These are phyloP conservation scores for Scytalopus superciliaris DNA, from an alignment of 2,113 vertebrate genomes.

Conservation along the genomic window DNA sequence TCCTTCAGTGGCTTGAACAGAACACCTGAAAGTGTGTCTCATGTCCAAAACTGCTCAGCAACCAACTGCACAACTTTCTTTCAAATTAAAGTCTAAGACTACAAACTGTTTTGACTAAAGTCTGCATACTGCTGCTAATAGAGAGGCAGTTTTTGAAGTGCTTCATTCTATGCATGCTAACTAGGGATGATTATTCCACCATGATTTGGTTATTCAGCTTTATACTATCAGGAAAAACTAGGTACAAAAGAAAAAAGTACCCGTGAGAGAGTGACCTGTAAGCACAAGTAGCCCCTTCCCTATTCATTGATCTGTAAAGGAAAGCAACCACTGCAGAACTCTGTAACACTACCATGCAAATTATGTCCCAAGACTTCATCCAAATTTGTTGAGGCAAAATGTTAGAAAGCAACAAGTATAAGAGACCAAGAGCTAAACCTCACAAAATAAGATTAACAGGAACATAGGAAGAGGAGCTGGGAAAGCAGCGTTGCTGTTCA, in stretches of 20 bases:
- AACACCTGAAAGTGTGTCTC: not conserved
- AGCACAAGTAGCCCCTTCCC: constrained; percentile 37
- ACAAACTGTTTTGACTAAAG: not conserved
- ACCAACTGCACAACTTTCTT: not conserved
- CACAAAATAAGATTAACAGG: constrained; percentile 6
- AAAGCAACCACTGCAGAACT: not conserved
- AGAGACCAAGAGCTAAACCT: constrained; percentile 5
- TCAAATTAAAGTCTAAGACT: not conserved
- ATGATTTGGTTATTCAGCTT: constrained; percentile 19
- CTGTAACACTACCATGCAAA: not conserved
- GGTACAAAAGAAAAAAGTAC: constrained; percentile 16
- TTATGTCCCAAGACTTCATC: not conserved
- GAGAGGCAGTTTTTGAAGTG: not conserved
- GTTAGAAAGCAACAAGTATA: constrained; percentile 18
- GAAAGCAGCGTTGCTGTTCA: constrained; percentile 24
- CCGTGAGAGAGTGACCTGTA: not conserved
- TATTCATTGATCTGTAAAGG: not conserved
- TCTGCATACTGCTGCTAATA: not conserved
- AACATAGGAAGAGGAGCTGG: not conserved
- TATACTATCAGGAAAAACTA: constrained; percentile 20
- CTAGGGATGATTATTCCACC: constrained; percentile 7
- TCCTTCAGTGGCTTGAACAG: not conserved
- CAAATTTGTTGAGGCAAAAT: not conserved
- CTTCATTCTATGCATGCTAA: not conserved
- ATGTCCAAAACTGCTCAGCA: not conserved